Evolutionary conservation across 37 sponge, comb jelly and placozoan genomes (phyloP), one percentile per base, ranked within the genome.

Genomic region (Hormiphora californensis): DNA sequence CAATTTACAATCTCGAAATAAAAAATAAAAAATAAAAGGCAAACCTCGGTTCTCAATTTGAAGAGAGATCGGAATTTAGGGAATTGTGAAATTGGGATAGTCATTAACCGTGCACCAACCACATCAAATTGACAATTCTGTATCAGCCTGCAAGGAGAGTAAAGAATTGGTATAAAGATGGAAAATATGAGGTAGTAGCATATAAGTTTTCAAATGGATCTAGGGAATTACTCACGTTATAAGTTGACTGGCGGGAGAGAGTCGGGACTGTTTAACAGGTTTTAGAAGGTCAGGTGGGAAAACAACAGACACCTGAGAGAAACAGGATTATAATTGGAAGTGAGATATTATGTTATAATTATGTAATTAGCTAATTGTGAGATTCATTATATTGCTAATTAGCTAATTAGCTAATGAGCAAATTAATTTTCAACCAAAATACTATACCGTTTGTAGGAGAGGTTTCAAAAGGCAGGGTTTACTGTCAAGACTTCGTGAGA

Each of bases 51-150:
- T 23, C 43, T 43, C 5, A 73, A n/a, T 41, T 73, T 73, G 44
- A 73, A 73, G 27, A 73, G 81, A 11, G 36, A n/a, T 73, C 81
- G 40, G 23, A 73, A 73, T 23, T 37, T n/a, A 1, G 40, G 81
- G 21, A 73, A 27, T 22, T 73, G 81, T n/a, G 44, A 28, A 40
- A 46, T 8, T 2, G 81, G 81, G 12, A 73, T 19, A 19, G 81
- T 73, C 2, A 73, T 0, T 23, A 73, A 46, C 27, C 81, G 41
- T 46, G 23, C 35, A 19, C 43, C 43, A 1, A 73, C 81, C 22
- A 73, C 43, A 43, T 73, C 81, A 41, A 73, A 73, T 30, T 73
- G 81, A 73, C 81, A 73, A 21, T n/a, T 41, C 46, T 73, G 81
- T 39, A 73, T 73, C 43, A 73, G 8, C 46, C 81, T 73, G 44